Conservation (phyloP, 2,113 vertebrate species). For the Dryoscopus gambensis region DNA sequence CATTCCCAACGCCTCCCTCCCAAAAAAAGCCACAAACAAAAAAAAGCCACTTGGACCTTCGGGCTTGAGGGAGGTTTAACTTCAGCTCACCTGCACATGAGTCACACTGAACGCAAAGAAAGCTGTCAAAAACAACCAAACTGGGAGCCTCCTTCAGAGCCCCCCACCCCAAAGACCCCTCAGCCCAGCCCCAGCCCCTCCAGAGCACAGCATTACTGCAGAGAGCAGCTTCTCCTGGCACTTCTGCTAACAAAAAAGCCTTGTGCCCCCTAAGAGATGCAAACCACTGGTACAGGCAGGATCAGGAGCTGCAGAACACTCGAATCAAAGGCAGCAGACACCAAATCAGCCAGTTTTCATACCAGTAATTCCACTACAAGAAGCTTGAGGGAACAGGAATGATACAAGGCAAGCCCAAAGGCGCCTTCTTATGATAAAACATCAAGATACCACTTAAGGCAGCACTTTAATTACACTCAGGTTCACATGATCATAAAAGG, state of each 20-base stretch:
- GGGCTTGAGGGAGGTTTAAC: background rate
- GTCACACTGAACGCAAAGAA: background rate
- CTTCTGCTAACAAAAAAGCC: background rate
- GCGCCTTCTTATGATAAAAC: conserved; percentile 1
- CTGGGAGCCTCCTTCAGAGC: background rate
- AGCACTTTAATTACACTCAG: conserved; percentile 22
- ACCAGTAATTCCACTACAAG: background rate
- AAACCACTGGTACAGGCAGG: background rate
- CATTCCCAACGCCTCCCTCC: background rate
- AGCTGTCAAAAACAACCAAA: background rate
- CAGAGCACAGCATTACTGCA: background rate
- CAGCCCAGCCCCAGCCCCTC: background rate
- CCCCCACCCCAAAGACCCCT: background rate
- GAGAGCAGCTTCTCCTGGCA: background rate
- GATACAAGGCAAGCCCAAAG: background rate
- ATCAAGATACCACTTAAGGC: background rate
- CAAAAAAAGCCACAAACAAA: background rate
- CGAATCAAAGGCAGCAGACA: background rate
- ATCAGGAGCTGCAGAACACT: background rate
- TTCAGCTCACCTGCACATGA: background rate
- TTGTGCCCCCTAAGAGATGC: background rate
- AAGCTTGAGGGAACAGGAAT: background rate
- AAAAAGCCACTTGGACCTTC: background rate
- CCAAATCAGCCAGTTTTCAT: background rate
- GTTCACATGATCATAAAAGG: background rate